A percentile compares a stretch with the other conserved stretches of the same genome.
Conservation (phyloP, 2,888 invertebrate species). For the Eupithecia centaureata region DNA sequence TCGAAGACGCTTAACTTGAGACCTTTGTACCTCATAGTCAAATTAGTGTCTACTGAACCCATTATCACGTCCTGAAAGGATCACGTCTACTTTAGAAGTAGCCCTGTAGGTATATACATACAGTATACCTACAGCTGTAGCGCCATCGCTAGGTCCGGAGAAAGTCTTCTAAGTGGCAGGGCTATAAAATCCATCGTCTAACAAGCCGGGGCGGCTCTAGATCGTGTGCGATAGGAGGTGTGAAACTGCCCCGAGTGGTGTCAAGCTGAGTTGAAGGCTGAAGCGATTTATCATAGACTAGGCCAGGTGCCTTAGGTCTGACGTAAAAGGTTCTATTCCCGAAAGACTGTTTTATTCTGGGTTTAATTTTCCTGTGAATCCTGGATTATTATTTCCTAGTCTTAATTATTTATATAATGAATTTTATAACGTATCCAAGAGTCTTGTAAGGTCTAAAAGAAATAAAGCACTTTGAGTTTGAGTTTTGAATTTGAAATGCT, state of each 20-base stretch:
- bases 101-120: no score
- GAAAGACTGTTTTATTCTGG: background rate
- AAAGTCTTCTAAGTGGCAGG: slow-evolving; percentile 14
- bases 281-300: slow-evolving; percentile 8
- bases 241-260: slow-evolving; percentile 53
- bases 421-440: no score
- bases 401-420: no score
- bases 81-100: no score
- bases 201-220: slow-evolving; percentile 32
- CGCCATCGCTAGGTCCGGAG: background rate
- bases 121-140: background rate
- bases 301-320: background rate
- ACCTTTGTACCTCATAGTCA: no score
- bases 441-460: no score
- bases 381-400: no score
- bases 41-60: no score
- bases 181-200: slow-evolving; percentile 22
- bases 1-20: no score
- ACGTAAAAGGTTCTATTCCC: background rate
- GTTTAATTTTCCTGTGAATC: background rate
- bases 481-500: no score
- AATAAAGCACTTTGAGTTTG: no score
- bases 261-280: slow-evolving; percentile 19
- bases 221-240: slow-evolving; percentile 56
- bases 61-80: no score